Evolutionary conservation across 2,113 vertebrate genomes (phyloP).

Genomic region (Notothenia coriiceps): DNA sequence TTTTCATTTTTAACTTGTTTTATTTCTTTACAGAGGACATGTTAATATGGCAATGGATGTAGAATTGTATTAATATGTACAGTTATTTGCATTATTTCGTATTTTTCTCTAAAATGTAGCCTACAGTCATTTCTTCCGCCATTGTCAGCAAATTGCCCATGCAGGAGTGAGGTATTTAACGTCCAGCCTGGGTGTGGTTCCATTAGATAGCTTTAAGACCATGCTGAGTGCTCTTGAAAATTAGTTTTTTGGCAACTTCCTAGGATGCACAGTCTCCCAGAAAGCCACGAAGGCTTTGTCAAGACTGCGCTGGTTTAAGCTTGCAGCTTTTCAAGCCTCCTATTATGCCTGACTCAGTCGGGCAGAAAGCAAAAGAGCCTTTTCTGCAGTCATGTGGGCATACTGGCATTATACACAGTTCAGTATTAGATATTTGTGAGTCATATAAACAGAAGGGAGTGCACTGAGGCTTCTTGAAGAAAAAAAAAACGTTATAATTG

Average conservation of each 20-base stretch:
- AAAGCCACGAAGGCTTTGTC: slow-evolving; percentile 83
- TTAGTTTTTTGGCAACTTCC: slow-evolving; percentile 83
- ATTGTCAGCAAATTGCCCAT: slow-evolving; percentile 63
- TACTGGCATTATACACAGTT: slow-evolving; percentile 81
- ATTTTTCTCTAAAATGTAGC: slow-evolving; percentile 25
- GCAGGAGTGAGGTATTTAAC: slow-evolving; percentile 63
- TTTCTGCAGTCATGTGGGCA: slow-evolving; percentile 84
- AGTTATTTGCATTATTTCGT: slow-evolving; percentile 13
- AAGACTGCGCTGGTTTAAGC: slow-evolving; percentile 79
- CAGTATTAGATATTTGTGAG: slow-evolving; percentile 85
- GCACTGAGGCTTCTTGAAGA: slow-evolving; percentile 75
- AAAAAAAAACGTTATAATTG: slow-evolving; percentile 84
- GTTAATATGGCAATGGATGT: background rate
- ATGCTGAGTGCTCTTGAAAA: slow-evolving; percentile 83
- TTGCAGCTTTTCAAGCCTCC: slow-evolving; percentile 80
- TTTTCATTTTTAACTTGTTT: background rate
- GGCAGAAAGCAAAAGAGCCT: slow-evolving; percentile 85
- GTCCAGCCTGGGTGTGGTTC: slow-evolving; percentile 67
- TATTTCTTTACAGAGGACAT: background rate
- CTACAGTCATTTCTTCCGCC: slow-evolving; percentile 38
- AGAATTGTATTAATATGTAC: background rate
- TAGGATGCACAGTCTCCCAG: slow-evolving; percentile 70
- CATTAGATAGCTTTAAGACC: slow-evolving; percentile 76
- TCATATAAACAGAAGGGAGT: slow-evolving; percentile 85
- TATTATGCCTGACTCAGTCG: slow-evolving; percentile 83